Evolutionary conservation across 2,113 vertebrate species (phyloP).

Genomic region (Monopterus albus): DNA sequence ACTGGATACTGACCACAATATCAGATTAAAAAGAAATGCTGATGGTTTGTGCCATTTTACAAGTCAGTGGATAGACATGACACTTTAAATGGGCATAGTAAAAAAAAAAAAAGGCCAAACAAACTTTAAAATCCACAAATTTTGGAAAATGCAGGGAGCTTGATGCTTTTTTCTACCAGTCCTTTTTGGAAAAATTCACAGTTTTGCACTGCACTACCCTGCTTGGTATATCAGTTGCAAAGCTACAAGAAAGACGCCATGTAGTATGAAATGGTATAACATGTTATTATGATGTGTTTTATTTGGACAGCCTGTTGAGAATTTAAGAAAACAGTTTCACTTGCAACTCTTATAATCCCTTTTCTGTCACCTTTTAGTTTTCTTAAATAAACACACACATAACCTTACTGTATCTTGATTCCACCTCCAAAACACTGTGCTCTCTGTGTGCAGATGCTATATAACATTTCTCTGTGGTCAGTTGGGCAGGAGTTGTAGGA

Average conservation of each 20-base stretch:
- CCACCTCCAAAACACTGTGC: neutral
- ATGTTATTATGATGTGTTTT: neutral
- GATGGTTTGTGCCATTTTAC: slow-evolving; percentile 57
- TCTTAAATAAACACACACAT: slow-evolving; percentile 14
- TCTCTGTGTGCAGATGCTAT: slow-evolving; percentile 47
- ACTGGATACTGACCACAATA: slow-evolving; percentile 58
- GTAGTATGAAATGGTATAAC: neutral
- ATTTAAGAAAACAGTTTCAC: neutral
- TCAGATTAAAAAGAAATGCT: slow-evolving; percentile 75
- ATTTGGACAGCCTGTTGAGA: neutral
- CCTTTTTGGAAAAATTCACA: neutral
- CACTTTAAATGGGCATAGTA: slow-evolving; percentile 50
- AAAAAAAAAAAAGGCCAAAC: slow-evolving; percentile 18
- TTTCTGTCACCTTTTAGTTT: neutral
- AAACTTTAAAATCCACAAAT: slow-evolving; percentile 15
- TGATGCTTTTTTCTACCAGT: neutral
- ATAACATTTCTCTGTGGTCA: slow-evolving; percentile 46
- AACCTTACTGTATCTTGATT: slow-evolving; percentile 24
- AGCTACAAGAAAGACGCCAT: neutral
- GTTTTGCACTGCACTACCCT: neutral
- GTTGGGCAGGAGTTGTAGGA: slow-evolving; percentile 53
- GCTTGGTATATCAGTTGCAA: too few species aligned
- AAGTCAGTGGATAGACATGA: slow-evolving; percentile 64
- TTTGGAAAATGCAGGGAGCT: slow-evolving; percentile 7
- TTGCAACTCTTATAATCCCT: too few species aligned